Conservation (phyloP, 2,888 invertebrate genomes). For the Allophyes oxyacanthae region DNA sequence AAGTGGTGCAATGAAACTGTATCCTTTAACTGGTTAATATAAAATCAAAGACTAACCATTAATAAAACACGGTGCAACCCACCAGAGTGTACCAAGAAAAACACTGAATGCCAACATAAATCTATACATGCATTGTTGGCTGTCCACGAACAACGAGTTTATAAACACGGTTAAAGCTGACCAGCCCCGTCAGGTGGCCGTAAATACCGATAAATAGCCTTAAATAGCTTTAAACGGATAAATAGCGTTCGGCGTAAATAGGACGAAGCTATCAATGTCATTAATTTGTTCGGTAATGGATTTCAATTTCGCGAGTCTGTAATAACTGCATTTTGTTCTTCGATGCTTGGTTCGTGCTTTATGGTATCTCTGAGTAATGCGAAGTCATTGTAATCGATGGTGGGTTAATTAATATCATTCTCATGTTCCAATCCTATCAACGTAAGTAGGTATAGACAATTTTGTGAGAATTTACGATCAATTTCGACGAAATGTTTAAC, state of each 20-base stretch:
- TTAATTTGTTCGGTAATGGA: constrained; percentile 66
- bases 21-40: constrained; percentile 1
- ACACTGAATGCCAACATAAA: constrained; percentile 77
- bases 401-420: too few relatives aligned
- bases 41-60: constrained; percentile 6
- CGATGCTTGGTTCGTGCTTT: too few relatives aligned
- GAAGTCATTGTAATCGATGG: too few relatives aligned
- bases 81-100: constrained; percentile 73
- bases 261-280: constrained; percentile 63
- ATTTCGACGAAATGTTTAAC: too few relatives aligned
- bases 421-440: too few relatives aligned
- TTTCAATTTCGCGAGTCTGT: constrained; percentile 43
- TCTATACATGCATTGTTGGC: constrained; percentile 69
- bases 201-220: constrained; percentile 65
- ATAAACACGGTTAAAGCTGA: constrained; percentile 68
- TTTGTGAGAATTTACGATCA: too few relatives aligned
- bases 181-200: constrained; percentile 67
- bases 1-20: too few relatives aligned
- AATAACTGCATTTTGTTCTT: constrained; percentile 32
- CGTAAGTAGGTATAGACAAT: too few relatives aligned
- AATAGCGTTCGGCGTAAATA: constrained; percentile 63
- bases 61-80: constrained; percentile 43
- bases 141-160: constrained; percentile 66
- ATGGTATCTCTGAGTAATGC: too few relatives aligned
- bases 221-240: constrained; percentile 65